Evolutionary conservation across 2,113 vertebrate species (phyloP), one percentile per base, ranked within the genome.

Genomic region (Fregata magnificens): DNA sequence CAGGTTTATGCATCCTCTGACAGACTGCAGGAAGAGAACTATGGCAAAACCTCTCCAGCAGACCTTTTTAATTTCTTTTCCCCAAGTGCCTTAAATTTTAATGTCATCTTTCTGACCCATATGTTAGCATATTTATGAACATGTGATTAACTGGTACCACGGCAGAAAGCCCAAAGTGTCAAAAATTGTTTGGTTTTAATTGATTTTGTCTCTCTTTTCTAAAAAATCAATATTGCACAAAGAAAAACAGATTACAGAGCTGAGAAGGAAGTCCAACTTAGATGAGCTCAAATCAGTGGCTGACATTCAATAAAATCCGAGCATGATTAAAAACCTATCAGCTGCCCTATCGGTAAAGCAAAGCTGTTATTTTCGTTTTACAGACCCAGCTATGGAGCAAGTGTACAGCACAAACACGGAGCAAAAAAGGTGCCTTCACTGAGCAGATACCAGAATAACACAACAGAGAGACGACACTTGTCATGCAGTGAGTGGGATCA

Each of bases 11-110:
- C 94, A 95, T 97, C 91, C 82, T 88, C 96, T 98, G 97, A 97
- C 97, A 98, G 95, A 82, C 76, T 32, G 67, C 18, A 22, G 84
- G 80, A 86, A 92, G 88, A 98, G 95, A 97, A 74, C 86, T 94
- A 90, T 69, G 85, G 92, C 88, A 96, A 95, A 97, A 92, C 73
- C 93, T 97, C 97, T 94, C 74, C 62, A 79, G 93, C 82, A 96
- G 97, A 97, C 97, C 96, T 97, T 96, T 96, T 90, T 96, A 93
- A 98, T 98, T 98, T 98, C 94, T 98, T 98, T 98, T 96, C 93
- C 62, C 81, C 53, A 96, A 97, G 77, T 59, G 80, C 86, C 97
- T 96, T 96, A 96, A 93, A 97, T 98, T 97, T 98, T 97, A 97
- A 97, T 96, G 95, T 84, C 96, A 90, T 76, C 93, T 97, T 90